Conservation (phyloP, 2,113 vertebrate genomes). For the Paradoxurus hermaphroditus region DNA sequence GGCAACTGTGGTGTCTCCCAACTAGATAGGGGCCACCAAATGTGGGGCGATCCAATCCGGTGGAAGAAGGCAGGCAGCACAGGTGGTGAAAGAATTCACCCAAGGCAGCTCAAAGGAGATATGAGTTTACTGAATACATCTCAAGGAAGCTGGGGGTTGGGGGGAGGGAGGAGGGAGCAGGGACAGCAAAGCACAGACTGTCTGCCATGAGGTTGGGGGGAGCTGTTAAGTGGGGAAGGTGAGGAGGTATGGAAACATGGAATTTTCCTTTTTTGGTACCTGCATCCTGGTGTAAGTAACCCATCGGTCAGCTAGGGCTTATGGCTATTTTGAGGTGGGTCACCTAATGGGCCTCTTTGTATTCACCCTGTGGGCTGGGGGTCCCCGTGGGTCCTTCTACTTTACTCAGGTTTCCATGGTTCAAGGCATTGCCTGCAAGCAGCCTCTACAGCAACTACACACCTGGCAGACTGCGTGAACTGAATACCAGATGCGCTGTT, state of each 20-base stretch:
- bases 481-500: neutral
- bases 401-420: neutral
- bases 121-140: neutral
- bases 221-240: neutral
- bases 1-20: neutral
- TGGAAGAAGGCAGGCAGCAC: neutral
- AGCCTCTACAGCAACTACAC: neutral
- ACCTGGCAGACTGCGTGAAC: neutral
- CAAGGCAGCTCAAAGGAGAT: neutral
- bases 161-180: too few species aligned
- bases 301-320: neutral
- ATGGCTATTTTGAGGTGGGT: neutral
- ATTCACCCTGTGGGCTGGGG: neutral
- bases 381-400: neutral
- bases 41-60: neutral
- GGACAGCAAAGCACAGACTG: neutral
- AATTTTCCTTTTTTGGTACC: neutral
- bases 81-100: neutral
- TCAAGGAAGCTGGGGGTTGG: neutral
- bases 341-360: neutral
- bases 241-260: neutral
- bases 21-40: neutral
- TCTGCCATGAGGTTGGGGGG: neutral
- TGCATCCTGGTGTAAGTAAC: neutral
- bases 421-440: neutral